A percentile compares a stretch with the other conserved stretches of the same genome.
Evolutionary conservation across 2,113 vertebrate genomes (phyloP).

Genomic region (Rhinolophus ferrumequinum): DNA sequence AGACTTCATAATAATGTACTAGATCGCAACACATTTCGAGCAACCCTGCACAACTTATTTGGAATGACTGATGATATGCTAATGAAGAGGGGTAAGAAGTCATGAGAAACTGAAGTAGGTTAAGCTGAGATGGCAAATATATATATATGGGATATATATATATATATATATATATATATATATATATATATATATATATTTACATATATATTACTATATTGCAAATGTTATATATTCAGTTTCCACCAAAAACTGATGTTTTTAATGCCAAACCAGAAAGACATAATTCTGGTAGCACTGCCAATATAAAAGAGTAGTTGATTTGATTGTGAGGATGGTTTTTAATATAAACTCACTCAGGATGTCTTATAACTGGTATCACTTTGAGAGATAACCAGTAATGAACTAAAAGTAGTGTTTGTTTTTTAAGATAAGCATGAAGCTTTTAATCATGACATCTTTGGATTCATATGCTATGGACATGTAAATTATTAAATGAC

Average conservation of each 20-base stretch:
- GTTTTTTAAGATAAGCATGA: slow-evolving; percentile 2
- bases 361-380: not conserved
- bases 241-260: not conserved
- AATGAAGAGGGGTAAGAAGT: slow-evolving; percentile 91
- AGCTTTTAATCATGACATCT: not conserved
- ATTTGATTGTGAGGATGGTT: not conserved
- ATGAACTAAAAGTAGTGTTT: not conserved
- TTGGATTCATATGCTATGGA: not conserved
- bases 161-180: not conserved
- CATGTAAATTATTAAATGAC: not conserved
- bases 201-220: not conserved
- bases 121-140: not conserved
- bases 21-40: slow-evolving; percentile 87
- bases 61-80: slow-evolving; percentile 91
- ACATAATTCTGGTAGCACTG: not conserved
- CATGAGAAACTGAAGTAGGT: accelerated
- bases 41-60: slow-evolving; percentile 87
- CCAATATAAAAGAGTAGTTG: not conserved
- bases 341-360: not conserved
- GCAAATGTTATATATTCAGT: not conserved
- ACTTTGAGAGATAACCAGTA: slow-evolving; percentile 16
- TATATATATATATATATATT: not conserved
- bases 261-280: not conserved
- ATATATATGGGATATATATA: not conserved
- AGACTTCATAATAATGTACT: slow-evolving; percentile 80